phyloP scores from a whole-genome alignment of 2,797 vertebrate genomes.

The Neosilurus mollespiculum region DNA sequence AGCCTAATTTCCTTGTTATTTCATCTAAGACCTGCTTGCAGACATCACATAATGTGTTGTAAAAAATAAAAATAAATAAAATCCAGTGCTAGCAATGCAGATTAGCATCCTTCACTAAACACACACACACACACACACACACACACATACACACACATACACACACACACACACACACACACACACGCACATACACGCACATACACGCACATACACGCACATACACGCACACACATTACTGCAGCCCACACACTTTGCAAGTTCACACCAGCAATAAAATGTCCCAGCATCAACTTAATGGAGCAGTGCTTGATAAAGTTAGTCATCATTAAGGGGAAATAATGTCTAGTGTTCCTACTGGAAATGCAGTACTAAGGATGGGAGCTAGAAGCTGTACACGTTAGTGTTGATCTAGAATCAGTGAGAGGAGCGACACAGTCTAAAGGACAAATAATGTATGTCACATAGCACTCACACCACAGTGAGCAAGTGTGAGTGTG shows the following conservation, averaged over 20 bases:
- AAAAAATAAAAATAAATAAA: too few species aligned
- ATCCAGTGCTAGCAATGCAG: slow-evolving; percentile 53
- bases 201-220: slow-evolving; percentile 33
- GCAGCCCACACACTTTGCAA: slow-evolving; percentile 42
- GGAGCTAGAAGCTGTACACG: slow-evolving; percentile 48
- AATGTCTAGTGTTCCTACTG: slow-evolving; percentile 57
- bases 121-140: slow-evolving; percentile 9
- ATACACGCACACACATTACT: background rate
- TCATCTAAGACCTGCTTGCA: background rate
- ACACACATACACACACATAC: slow-evolving; percentile 19
- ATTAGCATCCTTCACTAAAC: slow-evolving; percentile 54
- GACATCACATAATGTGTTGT: background rate
- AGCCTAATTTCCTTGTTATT: background rate
- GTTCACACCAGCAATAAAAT: slow-evolving; percentile 32
- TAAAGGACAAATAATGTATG: slow-evolving; percentile 47
- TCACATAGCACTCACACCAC: slow-evolving; percentile 24
- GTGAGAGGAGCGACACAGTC: slow-evolving; percentile 29
- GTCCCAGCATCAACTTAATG: slow-evolving; percentile 15
- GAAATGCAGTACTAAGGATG: slow-evolving; percentile 46
- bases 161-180: slow-evolving; percentile 14
- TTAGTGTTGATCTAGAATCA: slow-evolving; percentile 59
- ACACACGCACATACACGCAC: slow-evolving; percentile 12
- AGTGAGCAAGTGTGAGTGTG: slow-evolving; percentile 33
- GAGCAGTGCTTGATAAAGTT: slow-evolving; percentile 62
- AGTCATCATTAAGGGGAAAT: slow-evolving; percentile 69